Percentiles rank a stretch among this genome's conserved stretches.
phyloP scores from a whole-genome alignment of 2,888 invertebrate genomes.

The Eupithecia inturbata region DNA sequence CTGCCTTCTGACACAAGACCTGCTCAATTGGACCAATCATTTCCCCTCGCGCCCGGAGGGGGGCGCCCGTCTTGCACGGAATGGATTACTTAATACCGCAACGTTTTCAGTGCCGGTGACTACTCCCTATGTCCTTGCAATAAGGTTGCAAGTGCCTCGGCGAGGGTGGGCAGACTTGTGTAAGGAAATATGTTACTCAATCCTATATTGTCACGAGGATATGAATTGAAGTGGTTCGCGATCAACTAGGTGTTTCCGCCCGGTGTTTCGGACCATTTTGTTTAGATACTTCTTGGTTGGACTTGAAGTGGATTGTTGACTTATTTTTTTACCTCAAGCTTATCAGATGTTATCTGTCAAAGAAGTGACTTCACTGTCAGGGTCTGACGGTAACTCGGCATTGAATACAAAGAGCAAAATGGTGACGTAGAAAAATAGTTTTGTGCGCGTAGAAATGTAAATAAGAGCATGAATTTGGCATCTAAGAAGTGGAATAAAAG shows the following conservation, averaged over 20 bases:
- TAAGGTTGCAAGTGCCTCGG: conserved; percentile 33
- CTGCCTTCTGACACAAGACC: conserved; percentile 75
- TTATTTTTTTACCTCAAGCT: background rate
- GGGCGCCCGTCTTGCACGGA: conserved; percentile 53
- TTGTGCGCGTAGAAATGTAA: background rate
- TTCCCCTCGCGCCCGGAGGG: conserved; percentile 50
- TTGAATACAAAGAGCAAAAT: background rate
- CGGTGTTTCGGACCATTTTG: conserved; percentile 67
- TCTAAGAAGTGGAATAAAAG: background rate
- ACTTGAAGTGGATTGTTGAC: conserved; percentile 42
- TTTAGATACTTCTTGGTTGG: conserved; percentile 53
- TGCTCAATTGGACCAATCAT: conserved; percentile 63
- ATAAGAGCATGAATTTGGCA: conserved; percentile 32
- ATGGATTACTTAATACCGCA: conserved; percentile 45
- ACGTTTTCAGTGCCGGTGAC: conserved; percentile 44
- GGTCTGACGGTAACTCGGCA: background rate
- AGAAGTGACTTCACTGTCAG: background rate
- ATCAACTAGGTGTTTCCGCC: conserved; percentile 81
- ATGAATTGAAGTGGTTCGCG: conserved; percentile 82
- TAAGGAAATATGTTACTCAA: conserved; percentile 80
- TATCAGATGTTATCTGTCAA: conserved; percentile 9
- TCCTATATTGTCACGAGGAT: conserved; percentile 80
- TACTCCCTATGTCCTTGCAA: conserved; percentile 8
- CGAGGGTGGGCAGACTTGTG: conserved; percentile 49
- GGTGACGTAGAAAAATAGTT: background rate